A percentile compares a stretch with the other conserved stretches of the same genome.
These are phyloP conservation scores for human DNA, from an alignment of 2,113 vertebrate species.

Conservation along the genomic window GRCh38 chr2:207467501-207468000, in stretches of 20 bases:
- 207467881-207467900: constrained; percentile 8
- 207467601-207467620: background rate
- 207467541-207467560: background rate
- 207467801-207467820: background rate
- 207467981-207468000: constrained; percentile 60
- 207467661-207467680: fast-evolving
- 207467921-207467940: constrained; percentile 28
- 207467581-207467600: background rate
- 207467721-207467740: background rate
- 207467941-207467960: constrained; percentile 67
- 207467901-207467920: background rate
- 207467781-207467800: background rate
- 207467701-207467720: background rate
- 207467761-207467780: background rate
- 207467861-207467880: background rate
- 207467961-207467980: constrained; percentile 52
- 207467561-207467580: constrained; percentile 1
- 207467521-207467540: constrained; percentile 5
- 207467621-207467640: background rate
- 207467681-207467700: background rate
- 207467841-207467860: background rate
- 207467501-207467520: background rate
- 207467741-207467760: background rate
- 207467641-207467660: background rate
- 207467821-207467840: background rate